Evolutionary conservation across 2,113 vertebrate species (phyloP), one percentile per base, ranked within the genome.

Genomic region (Pedetes capensis): DNA sequence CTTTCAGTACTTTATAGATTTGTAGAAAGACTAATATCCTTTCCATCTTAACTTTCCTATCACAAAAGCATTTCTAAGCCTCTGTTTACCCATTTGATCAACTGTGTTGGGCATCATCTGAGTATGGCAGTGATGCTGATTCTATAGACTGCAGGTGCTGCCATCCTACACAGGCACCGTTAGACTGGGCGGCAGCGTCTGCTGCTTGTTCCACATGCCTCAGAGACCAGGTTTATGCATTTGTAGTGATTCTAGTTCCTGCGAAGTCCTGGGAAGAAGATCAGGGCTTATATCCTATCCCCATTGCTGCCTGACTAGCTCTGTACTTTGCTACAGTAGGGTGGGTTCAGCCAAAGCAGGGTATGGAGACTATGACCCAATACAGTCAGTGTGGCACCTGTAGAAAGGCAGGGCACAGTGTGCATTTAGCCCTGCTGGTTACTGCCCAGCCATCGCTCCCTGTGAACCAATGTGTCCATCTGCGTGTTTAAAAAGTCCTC

Each of bases 181-280:
- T 44, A 22, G 8, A 4, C 6, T 61, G 53, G 72, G n/a, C 13
- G 34, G 17, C 8, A 32, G 22, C 14, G 42, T 47, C 66, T 37
- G 11, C 11, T 64, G 23, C 27, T 57, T 32, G 68, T n/a, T 47
- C 42, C 87, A 0, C 23, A 7, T 0, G 0, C 16, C 27, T 14
- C 3, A 32, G n/a, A 18, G 27, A 29, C 25, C 11, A 27, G 25
- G 23, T 44, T 22, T 2, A 8, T 14, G 12, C 1, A 25, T 29
- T 49, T 29, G 16, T 17, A 49, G 39, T 14, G 27, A 23, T 6
- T 17, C 27, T 29, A 14, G 37, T 5, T 47, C 13, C n/a, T 55
- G 3, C 44, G 5, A 57, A 59, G 20, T 16, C 18, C 20, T 27
- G 0, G 29, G 44, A 79, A 63, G 66, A 61, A 57, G 8, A 7